Conservation (phyloP, 1,140 invertebrate species). For the Diuraphis noxia region DNA sequence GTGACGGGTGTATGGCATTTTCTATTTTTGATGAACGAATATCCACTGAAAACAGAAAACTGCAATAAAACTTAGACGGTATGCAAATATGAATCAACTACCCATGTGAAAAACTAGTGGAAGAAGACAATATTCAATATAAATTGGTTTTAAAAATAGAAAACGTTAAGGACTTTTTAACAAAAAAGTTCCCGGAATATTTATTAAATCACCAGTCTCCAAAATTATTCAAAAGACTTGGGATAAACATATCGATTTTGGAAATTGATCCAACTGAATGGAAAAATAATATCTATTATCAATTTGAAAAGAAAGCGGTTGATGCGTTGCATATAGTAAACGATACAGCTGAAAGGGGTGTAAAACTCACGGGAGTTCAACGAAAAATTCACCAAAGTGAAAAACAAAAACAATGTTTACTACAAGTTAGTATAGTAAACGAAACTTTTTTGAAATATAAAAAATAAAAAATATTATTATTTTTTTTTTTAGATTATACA, state of each 20-base stretch:
- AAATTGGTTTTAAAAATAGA: slow-evolving; percentile 15
- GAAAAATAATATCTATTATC: neutral
- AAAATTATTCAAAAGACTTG: slow-evolving; percentile 40
- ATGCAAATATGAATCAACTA: slow-evolving; percentile 53
- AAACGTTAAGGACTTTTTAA: neutral
- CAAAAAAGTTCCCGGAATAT: neutral
- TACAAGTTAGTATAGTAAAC: neutral
- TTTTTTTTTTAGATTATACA: neutral
- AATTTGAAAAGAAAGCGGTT: slow-evolving; percentile 55
- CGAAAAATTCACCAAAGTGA: slow-evolving; percentile 20
- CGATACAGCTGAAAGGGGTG: slow-evolving; percentile 57
- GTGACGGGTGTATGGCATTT: slow-evolving; percentile 55
- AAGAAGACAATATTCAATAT: slow-evolving; percentile 24
- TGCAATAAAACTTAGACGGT: neutral
- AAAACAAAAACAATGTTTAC: slow-evolving; percentile 36
- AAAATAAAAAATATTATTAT: neutral
- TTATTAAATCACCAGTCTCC: neutral
- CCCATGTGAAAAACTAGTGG: slow-evolving; percentile 51
- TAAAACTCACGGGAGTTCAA: slow-evolving; percentile 57
- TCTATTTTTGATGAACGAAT: slow-evolving; percentile 57
- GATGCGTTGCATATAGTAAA: slow-evolving; percentile 56
- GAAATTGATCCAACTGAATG: slow-evolving; percentile 28
- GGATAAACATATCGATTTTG: slow-evolving; percentile 24
- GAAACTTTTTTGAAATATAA: neutral
- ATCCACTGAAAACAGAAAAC: slow-evolving; percentile 5